Conservation (phyloP, 2,113 vertebrate species). For the Tapirus terrestris region DNA sequence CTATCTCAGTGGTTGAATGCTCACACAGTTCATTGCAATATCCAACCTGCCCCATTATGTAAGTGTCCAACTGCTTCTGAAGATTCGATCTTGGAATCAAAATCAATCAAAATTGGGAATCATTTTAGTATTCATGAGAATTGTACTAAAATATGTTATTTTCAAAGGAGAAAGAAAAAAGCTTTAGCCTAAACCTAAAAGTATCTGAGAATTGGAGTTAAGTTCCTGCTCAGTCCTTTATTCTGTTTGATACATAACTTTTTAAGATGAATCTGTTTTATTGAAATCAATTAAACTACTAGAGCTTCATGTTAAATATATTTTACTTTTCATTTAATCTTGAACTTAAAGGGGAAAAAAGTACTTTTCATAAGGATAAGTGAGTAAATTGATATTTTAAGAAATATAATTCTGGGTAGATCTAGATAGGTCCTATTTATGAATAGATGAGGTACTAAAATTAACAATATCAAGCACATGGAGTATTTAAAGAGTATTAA, state of each 20-base stretch:
- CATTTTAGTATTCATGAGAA: neutral
- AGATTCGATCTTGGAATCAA: neutral
- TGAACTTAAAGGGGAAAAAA: neutral
- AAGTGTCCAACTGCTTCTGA: neutral
- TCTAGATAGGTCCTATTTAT: neutral
- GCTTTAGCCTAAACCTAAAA: neutral
- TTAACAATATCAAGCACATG: slow-evolving; percentile 40
- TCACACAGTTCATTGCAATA: neutral
- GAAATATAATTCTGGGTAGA: neutral
- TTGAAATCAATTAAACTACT: neutral
- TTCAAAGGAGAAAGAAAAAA: slow-evolving; percentile 7
- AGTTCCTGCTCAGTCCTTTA: neutral
- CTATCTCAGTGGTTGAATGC: neutral
- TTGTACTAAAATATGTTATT: neutral
- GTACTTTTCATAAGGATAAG: neutral
- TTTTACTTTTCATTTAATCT: slow-evolving; percentile 35
- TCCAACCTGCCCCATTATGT: neutral
- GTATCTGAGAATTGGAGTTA: neutral
- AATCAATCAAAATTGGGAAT: neutral
- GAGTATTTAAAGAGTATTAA: slow-evolving; percentile 10
- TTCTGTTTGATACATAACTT: neutral
- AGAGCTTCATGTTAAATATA: slow-evolving; percentile 5
- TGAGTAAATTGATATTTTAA: neutral
- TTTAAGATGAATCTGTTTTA: neutral
- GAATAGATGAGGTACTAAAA: neutral